Base-by-base conservation (phyloP, 2,888 invertebrate species). In the Pachydiplax longipennis region DNA sequence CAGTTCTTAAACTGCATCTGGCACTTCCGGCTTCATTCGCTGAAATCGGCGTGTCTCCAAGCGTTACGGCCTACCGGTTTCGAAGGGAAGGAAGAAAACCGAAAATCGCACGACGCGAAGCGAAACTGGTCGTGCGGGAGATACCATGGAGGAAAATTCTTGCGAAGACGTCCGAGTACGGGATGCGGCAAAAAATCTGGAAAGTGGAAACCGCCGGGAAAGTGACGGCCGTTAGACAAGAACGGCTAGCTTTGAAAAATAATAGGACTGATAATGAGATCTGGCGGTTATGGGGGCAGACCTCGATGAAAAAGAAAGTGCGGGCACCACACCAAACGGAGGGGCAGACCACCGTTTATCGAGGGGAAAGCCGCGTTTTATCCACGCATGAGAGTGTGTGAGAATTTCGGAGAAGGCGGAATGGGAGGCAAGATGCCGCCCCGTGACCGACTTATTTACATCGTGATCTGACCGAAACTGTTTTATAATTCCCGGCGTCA, bases 71-170 rank as follows among this genome's bases (percentile, higher is more conserved):
- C 53, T 44, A 44, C 44, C 44, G 44, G 53, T 53, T 53, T 44
- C 6, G 8, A 10, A 44, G 15, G 53, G 18, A 18, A 18, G 53
- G 53, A 18, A 53, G 53, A 53, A 15, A 53, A 53, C 53, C 53
- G 53, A 53, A 53, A 53, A 53, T 53, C 31, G 61, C 37, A 37
- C 61, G 35, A 37, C 37, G 61, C 61, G 35, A 37, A 35, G 13
- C 87, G 58, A 87, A 87, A 87, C 87, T 61, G 87, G 87, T 87
- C 87, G 65, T 87, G 87, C 61, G 48, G 31, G 40, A 58, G 58
- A 87, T 12, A 12, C 18, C 31, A 53, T 35, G 37, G 25, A 12
- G 31, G 31, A 37, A 37, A 15, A 2, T 73, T 1, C 73, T 25
- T 13, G 25, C 73, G 73, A 73, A 31, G 22, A 73, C 73, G 31